phyloP scores from a whole-genome alignment of 1,140 invertebrate genomes.

The Pygmarrhopalites habei region DNA sequence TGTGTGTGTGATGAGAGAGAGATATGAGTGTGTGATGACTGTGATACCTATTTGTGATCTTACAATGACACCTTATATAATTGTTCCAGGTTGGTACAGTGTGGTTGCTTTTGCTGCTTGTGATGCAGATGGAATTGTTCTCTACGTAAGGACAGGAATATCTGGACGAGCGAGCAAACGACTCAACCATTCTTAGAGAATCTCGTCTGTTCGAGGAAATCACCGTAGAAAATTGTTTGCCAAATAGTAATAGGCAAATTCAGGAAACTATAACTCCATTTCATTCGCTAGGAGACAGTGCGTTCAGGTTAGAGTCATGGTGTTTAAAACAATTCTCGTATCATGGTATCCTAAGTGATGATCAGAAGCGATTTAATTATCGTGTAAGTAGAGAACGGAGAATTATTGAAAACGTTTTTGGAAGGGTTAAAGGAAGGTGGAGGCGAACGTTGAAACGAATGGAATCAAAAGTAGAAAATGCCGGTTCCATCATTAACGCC shows the following conservation, averaged over 20 bases:
- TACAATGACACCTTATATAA: too few relatives aligned
- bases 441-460: not conserved
- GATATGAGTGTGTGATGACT: too few relatives aligned
- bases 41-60: too few relatives aligned
- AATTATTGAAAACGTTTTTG: conserved; percentile 6
- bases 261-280: not conserved
- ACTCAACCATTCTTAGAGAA: not conserved
- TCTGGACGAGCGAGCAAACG: not conserved
- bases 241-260: not conserved
- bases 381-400: not conserved
- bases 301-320: not conserved
- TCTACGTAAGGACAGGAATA: not conserved
- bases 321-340: not conserved
- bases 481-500: not conserved
- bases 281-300: not conserved
- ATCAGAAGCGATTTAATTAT: not conserved
- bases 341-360: not conserved
- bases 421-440: conserved; percentile 6
- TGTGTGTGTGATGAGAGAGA: too few relatives aligned
- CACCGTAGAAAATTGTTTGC: not conserved
- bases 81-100: conserved; percentile 2
- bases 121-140: not conserved
- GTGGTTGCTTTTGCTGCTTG: conserved; percentile 3
- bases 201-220: not conserved
- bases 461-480: not conserved